Percentiles rank a stretch among this genome's conserved stretches.
Conservation (phyloP, 2,888 invertebrate species). For the Teleiodes luculella region DNA sequence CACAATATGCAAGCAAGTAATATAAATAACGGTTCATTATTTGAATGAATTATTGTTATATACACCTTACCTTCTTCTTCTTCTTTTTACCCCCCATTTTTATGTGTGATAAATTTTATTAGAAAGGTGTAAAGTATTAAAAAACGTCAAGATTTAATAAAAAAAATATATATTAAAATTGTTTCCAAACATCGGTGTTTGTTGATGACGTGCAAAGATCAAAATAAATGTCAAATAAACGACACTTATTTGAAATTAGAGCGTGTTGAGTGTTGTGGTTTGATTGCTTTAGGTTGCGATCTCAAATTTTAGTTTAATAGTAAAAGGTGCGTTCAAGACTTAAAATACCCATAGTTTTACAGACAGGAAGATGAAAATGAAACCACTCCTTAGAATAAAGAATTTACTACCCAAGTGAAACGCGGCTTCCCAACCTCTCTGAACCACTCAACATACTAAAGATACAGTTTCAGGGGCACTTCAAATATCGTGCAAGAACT, state of each 20-base stretch:
- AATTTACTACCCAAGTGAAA: too few relatives aligned
- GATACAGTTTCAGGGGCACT: too few relatives aligned
- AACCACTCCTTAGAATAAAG: too few relatives aligned
- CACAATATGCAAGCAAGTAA: too few relatives aligned
- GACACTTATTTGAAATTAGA: background rate
- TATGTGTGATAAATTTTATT: background rate
- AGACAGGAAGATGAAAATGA: too few relatives aligned
- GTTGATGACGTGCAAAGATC: background rate
- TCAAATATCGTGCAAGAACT: too few relatives aligned
- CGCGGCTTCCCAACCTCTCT: too few relatives aligned
- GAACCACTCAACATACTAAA: too few relatives aligned
- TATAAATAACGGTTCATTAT: too few relatives aligned
- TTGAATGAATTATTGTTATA: background rate
- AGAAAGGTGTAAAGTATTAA: background rate
- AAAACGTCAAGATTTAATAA: background rate
- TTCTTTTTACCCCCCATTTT: background rate
- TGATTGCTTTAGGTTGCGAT: background rate
- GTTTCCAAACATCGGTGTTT: background rate
- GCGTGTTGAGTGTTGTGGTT: background rate
- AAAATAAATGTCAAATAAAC: background rate
- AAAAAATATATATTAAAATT: background rate
- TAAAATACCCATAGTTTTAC: too few relatives aligned
- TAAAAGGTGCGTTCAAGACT: too few relatives aligned
- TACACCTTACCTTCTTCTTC: background rate
- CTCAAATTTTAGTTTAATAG: too few relatives aligned